These are phyloP conservation scores for Cheirogaleus medius DNA, from an alignment of 2,113 vertebrate genomes.

Conservation along the genomic window DNA sequence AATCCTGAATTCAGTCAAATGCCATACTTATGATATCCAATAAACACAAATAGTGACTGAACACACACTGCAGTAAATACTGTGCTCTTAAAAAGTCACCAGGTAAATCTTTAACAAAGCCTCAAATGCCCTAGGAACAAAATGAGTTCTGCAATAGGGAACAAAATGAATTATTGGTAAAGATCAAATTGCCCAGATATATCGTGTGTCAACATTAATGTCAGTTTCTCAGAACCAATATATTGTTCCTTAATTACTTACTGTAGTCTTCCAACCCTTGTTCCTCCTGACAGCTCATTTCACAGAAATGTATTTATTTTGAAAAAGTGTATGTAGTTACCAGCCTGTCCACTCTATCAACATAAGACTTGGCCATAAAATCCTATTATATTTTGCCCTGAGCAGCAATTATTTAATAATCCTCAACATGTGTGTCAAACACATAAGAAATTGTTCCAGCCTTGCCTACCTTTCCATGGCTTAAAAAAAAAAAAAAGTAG, in stretches of 20 bases:
- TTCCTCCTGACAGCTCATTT: constrained; percentile 39
- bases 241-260: background rate
- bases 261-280: background rate
- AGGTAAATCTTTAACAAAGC: constrained; percentile 42
- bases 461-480: background rate
- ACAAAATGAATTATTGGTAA: constrained; percentile 5
- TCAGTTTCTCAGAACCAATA: background rate
- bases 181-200: constrained; percentile 36
- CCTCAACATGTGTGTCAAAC: constrained; percentile 8
- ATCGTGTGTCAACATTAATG: constrained; percentile 12
- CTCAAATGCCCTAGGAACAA: background rate
- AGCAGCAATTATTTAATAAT: constrained; percentile 6
- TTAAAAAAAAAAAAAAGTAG: background rate
- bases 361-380: constrained; percentile 31
- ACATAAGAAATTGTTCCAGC: background rate
- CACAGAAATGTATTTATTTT: constrained; percentile 14
- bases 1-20: background rate
- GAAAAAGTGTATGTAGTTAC: background rate
- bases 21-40: background rate
- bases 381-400: background rate
- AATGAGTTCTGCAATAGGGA: background rate
- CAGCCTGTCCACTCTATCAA: background rate
- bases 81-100: constrained; percentile 20
- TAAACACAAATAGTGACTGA: background rate
- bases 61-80: background rate